Percentiles rank a stretch among this genome's conserved stretches.
phyloP scores from a whole-genome alignment of 92 coral and sea anemone species.

The Muricea muricata region DNA sequence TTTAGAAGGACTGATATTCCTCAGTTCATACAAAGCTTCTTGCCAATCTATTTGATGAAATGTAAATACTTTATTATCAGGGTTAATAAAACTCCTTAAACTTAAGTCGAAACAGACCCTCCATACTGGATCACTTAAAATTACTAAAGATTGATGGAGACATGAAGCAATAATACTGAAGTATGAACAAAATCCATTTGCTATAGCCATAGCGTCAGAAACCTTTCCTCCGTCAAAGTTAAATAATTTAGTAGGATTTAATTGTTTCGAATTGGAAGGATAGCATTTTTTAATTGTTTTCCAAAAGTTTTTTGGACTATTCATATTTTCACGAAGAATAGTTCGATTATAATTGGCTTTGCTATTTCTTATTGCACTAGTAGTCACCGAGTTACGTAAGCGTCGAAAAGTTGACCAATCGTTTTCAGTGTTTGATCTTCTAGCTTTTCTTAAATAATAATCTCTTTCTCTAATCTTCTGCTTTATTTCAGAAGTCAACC shows the following conservation, averaged over 20 bases:
- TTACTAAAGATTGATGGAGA: no score
- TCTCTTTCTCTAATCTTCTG: slow-evolving; percentile 30
- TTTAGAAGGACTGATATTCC: no score
- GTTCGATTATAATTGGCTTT: slow-evolving; percentile 7
- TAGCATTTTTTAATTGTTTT: no score
- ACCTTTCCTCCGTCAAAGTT: slow-evolving; percentile 8
- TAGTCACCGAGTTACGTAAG: slow-evolving; percentile 17
- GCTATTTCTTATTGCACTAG: no score
- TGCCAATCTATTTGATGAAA: no score
- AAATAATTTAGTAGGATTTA: slow-evolving; percentile 20
- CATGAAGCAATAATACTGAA: slow-evolving; percentile 15
- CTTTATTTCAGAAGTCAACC: slow-evolving; percentile 34
- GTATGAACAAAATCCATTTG: slow-evolving; percentile 10
- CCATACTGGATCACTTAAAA: no score
- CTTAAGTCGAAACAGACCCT: no score
- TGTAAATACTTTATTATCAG: no score
- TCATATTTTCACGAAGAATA: slow-evolving; percentile 39
- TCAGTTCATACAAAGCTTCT: no score
- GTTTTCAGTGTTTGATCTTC: slow-evolving; percentile 31
- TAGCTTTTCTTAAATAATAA: slow-evolving; percentile 36
- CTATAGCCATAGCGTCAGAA: neutral
- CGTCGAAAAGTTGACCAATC: slow-evolving; percentile 43
- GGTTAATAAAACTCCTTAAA: no score
- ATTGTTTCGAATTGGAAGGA: slow-evolving; percentile 4
- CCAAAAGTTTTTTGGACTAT: no score